These are phyloP conservation scores for Diadumene lineata DNA, from an alignment of 92 coral and sea anemone species.

Conservation along the genomic window DNA sequence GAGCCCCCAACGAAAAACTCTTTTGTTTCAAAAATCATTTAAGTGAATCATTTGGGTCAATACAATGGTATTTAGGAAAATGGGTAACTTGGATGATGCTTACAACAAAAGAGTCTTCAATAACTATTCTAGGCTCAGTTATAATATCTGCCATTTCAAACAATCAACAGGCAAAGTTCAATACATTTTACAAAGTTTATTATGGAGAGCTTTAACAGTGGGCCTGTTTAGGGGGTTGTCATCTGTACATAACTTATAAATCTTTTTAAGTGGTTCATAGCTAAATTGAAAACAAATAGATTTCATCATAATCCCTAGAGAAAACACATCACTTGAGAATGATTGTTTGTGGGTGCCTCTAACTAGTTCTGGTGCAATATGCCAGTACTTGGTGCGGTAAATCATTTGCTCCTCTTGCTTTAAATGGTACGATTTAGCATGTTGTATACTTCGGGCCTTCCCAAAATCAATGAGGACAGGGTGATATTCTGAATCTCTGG, in stretches of 20 bases:
- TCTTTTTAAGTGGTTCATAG: not conserved
- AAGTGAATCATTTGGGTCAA: no score
- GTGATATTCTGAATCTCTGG: not conserved
- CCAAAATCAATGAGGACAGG: constrained; percentile 51
- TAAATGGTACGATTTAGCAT: constrained; percentile 5
- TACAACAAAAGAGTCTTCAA: not conserved
- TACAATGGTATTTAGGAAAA: not conserved
- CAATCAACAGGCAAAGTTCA: no score
- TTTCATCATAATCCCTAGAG: constrained; percentile 16
- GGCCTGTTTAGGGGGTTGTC: constrained; percentile 13
- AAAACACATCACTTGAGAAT: constrained; percentile 27
- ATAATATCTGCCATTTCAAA: not conserved
- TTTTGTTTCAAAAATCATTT: no score
- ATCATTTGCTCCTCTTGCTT: not conserved
- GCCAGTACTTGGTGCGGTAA: not conserved
- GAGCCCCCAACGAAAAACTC: no score
- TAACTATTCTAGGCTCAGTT: not conserved
- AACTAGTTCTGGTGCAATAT: no score
- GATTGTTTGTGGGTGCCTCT: no score
- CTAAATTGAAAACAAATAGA: not conserved
- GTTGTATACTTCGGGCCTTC: constrained; percentile 6
- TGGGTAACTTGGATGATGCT: no score
- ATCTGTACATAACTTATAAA: constrained; percentile 1
- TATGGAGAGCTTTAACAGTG: not conserved
- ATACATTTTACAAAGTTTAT: not conserved